Evolutionary conservation across 2,888 invertebrate species (phyloP), one percentile per base, ranked within the genome.

Genomic region (Chromoteleia sp.): DNA sequence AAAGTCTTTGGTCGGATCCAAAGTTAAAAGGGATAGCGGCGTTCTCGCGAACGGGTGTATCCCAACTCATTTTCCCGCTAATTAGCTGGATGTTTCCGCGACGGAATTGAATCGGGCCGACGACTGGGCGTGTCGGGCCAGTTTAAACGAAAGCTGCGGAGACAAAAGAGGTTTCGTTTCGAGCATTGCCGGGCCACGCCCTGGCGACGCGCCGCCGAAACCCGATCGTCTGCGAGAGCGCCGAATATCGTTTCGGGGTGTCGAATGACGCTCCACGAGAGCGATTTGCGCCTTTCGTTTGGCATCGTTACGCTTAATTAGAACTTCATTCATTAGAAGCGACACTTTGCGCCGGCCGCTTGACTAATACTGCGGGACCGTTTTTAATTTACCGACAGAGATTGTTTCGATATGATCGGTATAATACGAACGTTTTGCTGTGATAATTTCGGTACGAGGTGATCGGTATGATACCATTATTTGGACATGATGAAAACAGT

Each of bases 91-190:
- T 41, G 61, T 73, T 74, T n/a, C 3, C 50, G 19, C 54, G 63
- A 43, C 61, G 45, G 39, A 63, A 45, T 63, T 48, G 48, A 77
- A 82, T 68, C 82, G 78, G 48, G n/a, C 15, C 12, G 30, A 43
- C 30, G 50, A 8, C 33, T 63, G 59, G 65, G 75, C 65, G 59
- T 67, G 67, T 39, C 75, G 6, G 25, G 36, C 7, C 45, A 30
- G 52, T 19, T 50, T 43, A 15, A 50, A 21, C 59, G 67, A 65
- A 17, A 50, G 65, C 39, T 39, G 68, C 63, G 71, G 73, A 83
- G 77, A 84, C 78, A 82, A 84, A 83, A 65, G 68, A 59, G 61
- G 71, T 58, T 75, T 77, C 50, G 75, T 65, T 78, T 50, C 15
- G 50, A 65, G 21, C 36, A 54, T 50, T 54, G 50, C 14, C 45